phyloP scores from a whole-genome alignment of 2,888 invertebrate species.

The Ennomos quercinarius region DNA sequence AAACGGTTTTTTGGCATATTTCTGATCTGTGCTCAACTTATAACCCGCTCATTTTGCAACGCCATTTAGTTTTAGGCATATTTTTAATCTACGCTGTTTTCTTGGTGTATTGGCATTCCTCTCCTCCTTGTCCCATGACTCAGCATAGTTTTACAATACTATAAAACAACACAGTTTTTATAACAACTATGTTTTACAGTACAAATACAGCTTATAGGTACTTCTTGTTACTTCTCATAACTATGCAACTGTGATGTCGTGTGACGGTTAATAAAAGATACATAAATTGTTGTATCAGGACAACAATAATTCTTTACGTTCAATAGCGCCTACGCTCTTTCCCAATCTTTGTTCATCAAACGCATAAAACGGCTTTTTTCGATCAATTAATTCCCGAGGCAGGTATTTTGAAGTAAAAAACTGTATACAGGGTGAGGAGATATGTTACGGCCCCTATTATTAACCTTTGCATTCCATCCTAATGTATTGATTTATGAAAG shows the following conservation, averaged over 20 bases:
- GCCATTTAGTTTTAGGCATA: too few species aligned
- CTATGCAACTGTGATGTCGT: neutral
- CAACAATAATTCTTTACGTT: constrained; percentile 30
- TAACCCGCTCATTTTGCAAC: too few species aligned
- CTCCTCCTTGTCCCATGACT: too few species aligned
- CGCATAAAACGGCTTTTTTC: constrained; percentile 65
- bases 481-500: constrained; percentile 25
- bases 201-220: neutral
- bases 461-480: constrained; percentile 19
- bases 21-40: too few species aligned
- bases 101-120: too few species aligned
- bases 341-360: constrained; percentile 58
- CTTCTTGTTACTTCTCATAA: neutral
- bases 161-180: too few species aligned
- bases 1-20: too few species aligned
- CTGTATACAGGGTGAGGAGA: constrained; percentile 53
- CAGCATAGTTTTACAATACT: too few species aligned
- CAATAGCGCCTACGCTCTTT: constrained; percentile 48
- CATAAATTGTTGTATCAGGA: constrained; percentile 26
- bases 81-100: too few species aligned
- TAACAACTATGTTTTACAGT: neutral
- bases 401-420: constrained; percentile 59
- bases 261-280: constrained; percentile 9
- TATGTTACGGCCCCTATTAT: constrained; percentile 19
- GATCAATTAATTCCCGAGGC: constrained; percentile 71